Base-by-base conservation (phyloP, 1,140 invertebrate genomes). In the Cyclina sinensis region DNA sequence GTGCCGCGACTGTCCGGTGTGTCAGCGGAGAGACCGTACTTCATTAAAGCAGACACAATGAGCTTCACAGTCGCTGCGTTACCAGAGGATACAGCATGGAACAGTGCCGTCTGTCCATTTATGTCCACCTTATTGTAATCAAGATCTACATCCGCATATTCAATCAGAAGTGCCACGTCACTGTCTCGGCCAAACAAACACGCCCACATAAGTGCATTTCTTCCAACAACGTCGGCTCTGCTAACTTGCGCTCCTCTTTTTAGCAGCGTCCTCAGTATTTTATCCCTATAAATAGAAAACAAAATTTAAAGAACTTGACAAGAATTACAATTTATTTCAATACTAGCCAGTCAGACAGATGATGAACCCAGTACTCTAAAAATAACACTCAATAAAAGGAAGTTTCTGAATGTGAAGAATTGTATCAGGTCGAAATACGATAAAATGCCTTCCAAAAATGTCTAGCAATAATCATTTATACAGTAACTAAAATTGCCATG, bases 31-130 rank as follows among this genome's bases (percentile, higher is more conserved):
- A 92, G 59, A 1, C 74, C 88, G 48, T 90, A 91, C 62, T 85
- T 91, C 18, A 43, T 76, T 27, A 91, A 68, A 3, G 74, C 87
- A 1, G 80, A 35, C 4, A 91, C 91, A 43, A 92, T 86, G 3
- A 88, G 73, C 65, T 91, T 91, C 1, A 91, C 91, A n/a, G 87
- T 89, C 3, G 90, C 89, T 1, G 91, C 91, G 65, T 89, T 92
- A 27, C 91, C 91, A 30, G 90, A 91, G 32, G 89, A 81, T 32
- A 90, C 91, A 7, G 90, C 90, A 59, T 92, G 91, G 48, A 83
- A 91, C 12, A 92, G 78, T 4, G 89, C 80, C 0, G 91, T 92
- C 27, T 92, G 88, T 68, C 90, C 90, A 57, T 92, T 91, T 0
- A 91, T 85, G 51, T 92, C 91, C 0, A 54, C 57, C 21, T 21